A percentile compares a stretch with the other conserved stretches of the same genome.
Conservation (phyloP, 2,797 vertebrate genomes). For the Hydrolagus colliei region DNA sequence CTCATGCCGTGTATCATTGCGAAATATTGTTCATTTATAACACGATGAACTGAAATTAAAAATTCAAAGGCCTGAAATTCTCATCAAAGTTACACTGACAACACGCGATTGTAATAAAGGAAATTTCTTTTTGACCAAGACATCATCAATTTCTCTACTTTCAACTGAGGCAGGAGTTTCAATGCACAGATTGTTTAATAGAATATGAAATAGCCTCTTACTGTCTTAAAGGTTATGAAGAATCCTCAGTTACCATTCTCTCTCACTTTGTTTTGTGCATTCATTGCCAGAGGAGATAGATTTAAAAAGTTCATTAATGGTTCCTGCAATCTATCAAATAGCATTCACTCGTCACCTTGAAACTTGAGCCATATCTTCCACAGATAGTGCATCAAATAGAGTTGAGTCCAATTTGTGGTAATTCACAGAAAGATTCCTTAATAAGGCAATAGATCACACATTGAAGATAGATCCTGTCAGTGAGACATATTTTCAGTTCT, state of each 20-base stretch:
- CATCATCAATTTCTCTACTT: no score
- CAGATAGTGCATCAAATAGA: neutral
- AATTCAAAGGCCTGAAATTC: neutral
- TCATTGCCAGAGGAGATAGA: neutral
- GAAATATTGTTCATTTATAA: conserved; percentile 12
- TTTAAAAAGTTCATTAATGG: conserved; percentile 5
- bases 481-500: no score
- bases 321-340: neutral
- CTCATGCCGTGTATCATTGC: neutral
- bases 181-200: neutral
- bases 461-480: no score
- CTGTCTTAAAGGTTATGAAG: neutral
- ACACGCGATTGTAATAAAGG: no score
- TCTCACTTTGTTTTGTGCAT: conserved; percentile 2
- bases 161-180: no score
- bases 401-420: no score
- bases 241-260: neutral
- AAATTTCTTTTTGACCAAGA: no score
- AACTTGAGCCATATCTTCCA: neutral
- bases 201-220: conserved; percentile 21
- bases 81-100: no score
- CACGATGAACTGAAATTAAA: conserved; percentile 7
- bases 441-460: no score
- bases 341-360: neutral
- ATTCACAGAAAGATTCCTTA: no score